phyloP scores from a whole-genome alignment of 2,113 vertebrate genomes.

The Willisornis vidua region DNA sequence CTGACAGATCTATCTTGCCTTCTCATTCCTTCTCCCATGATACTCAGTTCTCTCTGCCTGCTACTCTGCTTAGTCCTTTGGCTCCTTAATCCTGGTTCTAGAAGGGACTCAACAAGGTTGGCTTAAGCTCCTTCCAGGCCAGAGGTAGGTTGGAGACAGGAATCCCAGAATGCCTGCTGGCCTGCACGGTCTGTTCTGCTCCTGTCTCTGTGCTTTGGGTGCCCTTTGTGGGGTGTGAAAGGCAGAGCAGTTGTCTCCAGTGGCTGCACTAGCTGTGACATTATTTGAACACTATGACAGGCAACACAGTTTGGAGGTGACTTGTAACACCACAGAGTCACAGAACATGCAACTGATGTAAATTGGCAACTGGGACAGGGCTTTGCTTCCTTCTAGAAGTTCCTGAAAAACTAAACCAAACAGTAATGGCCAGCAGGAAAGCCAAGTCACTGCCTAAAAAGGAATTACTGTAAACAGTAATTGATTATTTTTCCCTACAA shows the following conservation, averaged over 20 bases:
- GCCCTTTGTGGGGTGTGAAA: not conserved
- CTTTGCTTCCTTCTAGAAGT: not conserved
- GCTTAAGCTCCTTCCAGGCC: not conserved
- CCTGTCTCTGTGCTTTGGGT: not conserved
- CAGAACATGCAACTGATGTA: not conserved
- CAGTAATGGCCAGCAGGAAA: not conserved
- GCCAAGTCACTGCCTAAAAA: not conserved
- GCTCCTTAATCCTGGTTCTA: not conserved
- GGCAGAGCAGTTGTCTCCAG: fast-evolving
- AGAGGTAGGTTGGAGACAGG: not conserved
- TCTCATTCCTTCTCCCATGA: not conserved
- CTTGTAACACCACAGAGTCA: fast-evolving
- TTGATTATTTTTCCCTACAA: not conserved
- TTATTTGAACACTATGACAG: not conserved
- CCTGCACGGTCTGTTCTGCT: not conserved
- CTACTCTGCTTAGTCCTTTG: not conserved
- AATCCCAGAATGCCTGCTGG: fast-evolving
- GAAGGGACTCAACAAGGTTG: not conserved
- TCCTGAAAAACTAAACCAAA: not conserved
- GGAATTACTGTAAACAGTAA: not conserved
- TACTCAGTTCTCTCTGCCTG: not conserved
- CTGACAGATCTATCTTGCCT: not conserved
- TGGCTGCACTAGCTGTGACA: not conserved
- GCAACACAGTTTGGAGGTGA: fast-evolving
- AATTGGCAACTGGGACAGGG: not conserved